Conservation (phyloP, 2,888 invertebrate genomes). For the Hyposoter didymator region DNA sequence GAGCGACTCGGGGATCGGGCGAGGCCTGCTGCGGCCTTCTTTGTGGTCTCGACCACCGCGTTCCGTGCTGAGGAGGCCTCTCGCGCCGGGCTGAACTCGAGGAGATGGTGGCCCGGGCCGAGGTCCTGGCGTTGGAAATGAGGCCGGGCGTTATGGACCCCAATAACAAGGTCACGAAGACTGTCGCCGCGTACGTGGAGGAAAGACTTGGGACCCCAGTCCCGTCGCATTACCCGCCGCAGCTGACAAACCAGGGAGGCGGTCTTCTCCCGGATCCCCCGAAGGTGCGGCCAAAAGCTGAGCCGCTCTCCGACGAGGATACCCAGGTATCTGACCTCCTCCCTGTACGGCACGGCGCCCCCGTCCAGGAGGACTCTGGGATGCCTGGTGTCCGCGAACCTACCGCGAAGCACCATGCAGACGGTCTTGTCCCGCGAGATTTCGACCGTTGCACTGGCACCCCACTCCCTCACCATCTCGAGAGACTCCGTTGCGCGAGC, state of each 20-base stretch:
- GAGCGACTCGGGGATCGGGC: too few relatives aligned
- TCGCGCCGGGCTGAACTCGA: too few relatives aligned
- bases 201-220: slow-evolving; percentile 41
- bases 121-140: neutral
- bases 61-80: too few relatives aligned
- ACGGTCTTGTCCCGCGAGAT: too few relatives aligned
- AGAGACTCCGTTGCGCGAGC: too few relatives aligned
- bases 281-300: neutral
- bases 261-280: slow-evolving; percentile 1
- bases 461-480: too few relatives aligned
- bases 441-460: too few relatives aligned
- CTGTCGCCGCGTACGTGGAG: neutral
- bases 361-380: slow-evolving; percentile 21
- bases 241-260: slow-evolving; percentile 32
- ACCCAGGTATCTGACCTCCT: neutral
- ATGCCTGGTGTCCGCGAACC: slow-evolving; percentile 4
- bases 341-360: neutral
- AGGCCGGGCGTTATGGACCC: neutral
- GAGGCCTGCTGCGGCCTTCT: too few relatives aligned
- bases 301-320: slow-evolving; percentile 1
- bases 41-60: neutral
- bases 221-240: slow-evolving; percentile 39
- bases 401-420: too few relatives aligned
- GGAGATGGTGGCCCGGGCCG: neutral
- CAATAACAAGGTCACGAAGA: neutral